Conservation (phyloP, 1,140 invertebrate genomes). For the Orchesella cincta region DNA sequence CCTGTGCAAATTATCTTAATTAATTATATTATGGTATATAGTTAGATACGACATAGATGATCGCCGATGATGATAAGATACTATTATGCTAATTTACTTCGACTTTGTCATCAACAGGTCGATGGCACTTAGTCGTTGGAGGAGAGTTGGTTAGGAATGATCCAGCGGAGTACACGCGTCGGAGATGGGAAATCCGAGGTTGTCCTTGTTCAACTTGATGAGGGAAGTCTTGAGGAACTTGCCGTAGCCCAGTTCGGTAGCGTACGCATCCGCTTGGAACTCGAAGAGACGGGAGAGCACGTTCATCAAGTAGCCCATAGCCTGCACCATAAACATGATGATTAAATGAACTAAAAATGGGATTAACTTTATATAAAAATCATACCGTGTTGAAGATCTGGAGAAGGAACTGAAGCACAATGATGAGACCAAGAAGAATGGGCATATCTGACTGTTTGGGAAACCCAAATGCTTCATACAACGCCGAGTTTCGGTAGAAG, state of each 20-base stretch:
- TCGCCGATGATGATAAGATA: too few species aligned
- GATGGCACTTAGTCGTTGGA: conserved; percentile 85
- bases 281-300: conserved; percentile 71
- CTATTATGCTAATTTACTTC: too few species aligned
- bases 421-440: conserved; percentile 85
- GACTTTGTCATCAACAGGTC: conserved; percentile 56
- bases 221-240: conserved; percentile 74
- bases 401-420: conserved; percentile 89
- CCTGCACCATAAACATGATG: too few species aligned
- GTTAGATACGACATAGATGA: too few species aligned
- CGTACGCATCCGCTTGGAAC: conserved; percentile 97
- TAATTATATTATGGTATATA: too few species aligned
- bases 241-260: conserved; percentile 73
- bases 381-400: conserved; percentile 90
- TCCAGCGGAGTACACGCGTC: conserved; percentile 88
- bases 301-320: conserved; percentile 65
- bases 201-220: conserved; percentile 92
- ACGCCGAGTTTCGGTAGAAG: conserved; percentile 73
- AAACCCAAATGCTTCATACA: conserved; percentile 90
- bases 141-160: conserved; percentile 91
- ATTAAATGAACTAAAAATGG: too few species aligned
- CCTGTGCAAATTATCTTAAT: too few species aligned
- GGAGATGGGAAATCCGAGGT: conserved; percentile 88
- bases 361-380: too few species aligned
- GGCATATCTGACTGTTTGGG: conserved; percentile 67